Base-by-base conservation (phyloP, 2,113 vertebrate species). In the Anguilla rostrata region DNA sequence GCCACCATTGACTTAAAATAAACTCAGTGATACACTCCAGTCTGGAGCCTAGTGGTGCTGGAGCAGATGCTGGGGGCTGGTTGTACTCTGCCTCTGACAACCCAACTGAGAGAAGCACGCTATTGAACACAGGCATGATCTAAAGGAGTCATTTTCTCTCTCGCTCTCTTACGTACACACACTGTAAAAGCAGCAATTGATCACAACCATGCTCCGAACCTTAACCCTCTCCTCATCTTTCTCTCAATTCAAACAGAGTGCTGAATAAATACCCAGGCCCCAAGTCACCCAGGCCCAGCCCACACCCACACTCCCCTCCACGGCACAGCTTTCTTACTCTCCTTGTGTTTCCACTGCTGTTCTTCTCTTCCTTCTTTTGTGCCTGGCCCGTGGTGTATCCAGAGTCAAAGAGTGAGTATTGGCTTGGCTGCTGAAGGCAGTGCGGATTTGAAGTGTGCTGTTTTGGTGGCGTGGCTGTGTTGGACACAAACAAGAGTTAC, bases 401-500 rank as follows among this genome's bases (percentile, higher is more conserved):
- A 34, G 34, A 34, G 34, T 34, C 0, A 34, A 1, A 34, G 56
- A 15, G 18, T 3, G 56, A 3, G 56, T 60, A 16, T 60, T 46
- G 8, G 43, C 8, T 4, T 46, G 8, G 43, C 43, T 46, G 43
- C 43, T 46, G 43, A 46, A 26, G 8, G 7, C 49, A 1, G 49
- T 14, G 49, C 7, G 49, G 49, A 14, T 12, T 53, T 14, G 49
- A 14, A 53, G 49, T 14, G 49, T 53, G 11, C 3, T 11, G 49
- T 14, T 53, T 53, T 14, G 12, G 49, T 11, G 8, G 49, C 11
- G 60, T 26, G 60, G 60, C 20, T 5, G 60, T 66, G 22, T 66
- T 66, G 60, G 18, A 8, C 11, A 18, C 18, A 7, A 9, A 15
- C 20, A 3, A 39, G 60, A 18, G 63, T 12, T 0, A 94, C 96